Evolutionary conservation across 2,113 vertebrate species (phyloP).

Genomic region (Microtus richardsoni): DNA sequence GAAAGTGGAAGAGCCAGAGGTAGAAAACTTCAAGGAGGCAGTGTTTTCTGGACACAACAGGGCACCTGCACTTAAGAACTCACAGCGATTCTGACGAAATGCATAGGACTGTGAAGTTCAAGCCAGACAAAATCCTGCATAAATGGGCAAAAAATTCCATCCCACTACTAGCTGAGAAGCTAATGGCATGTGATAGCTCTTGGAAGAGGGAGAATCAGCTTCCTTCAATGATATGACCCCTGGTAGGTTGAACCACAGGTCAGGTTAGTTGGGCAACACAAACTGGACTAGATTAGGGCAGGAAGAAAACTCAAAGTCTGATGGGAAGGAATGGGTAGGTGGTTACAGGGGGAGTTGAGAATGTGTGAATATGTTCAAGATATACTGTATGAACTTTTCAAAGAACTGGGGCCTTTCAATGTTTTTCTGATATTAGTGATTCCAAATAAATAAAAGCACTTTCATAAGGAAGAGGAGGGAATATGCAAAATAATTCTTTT

Average conservation of each 20-base stretch:
- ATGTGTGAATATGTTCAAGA: neutral
- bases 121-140: neutral
- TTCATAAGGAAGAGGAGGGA: neutral
- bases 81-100: neutral
- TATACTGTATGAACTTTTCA: neutral
- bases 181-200: neutral
- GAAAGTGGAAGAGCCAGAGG: neutral
- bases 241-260: neutral
- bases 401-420: neutral
- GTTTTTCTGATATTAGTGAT: neutral
- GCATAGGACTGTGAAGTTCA: neutral
- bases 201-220: neutral
- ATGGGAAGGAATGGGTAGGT: neutral
- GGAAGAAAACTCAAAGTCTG: neutral
- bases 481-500: neutral
- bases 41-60: neutral
- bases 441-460: neutral
- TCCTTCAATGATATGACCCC: neutral
- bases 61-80: neutral
- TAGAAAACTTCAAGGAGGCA: neutral
- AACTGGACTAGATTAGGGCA: neutral
- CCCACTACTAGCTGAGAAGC: neutral
- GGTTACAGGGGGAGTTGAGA: neutral
- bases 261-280: neutral
- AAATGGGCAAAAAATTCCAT: neutral